phyloP scores from a whole-genome alignment of 92 coral and sea anemone species.

The Porites divaricata region DNA sequence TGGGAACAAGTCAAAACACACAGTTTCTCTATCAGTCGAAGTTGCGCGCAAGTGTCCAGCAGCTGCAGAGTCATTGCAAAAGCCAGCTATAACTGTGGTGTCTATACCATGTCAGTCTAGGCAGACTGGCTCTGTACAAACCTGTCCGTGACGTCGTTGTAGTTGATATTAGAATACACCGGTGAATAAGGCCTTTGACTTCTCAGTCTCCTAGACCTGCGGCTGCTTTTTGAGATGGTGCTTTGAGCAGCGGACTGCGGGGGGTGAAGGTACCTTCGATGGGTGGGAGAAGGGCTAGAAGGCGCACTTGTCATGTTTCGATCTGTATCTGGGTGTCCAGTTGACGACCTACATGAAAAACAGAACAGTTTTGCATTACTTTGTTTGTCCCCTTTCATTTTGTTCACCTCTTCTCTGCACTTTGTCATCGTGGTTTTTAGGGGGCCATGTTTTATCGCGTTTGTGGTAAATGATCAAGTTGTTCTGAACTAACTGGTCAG shows the following conservation, averaged over 20 bases:
- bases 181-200: slow-evolving; percentile 94
- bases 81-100: no score
- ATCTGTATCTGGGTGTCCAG: slow-evolving; percentile 45
- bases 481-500: no score
- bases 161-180: slow-evolving; percentile 83
- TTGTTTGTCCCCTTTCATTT: not conserved
- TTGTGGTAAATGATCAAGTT: no score
- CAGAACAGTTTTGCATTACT: not conserved
- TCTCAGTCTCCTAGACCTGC: slow-evolving; percentile 59
- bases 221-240: slow-evolving; percentile 56
- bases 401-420: not conserved
- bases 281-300: slow-evolving; percentile 56
- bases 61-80: no score
- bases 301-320: slow-evolving; percentile 46
- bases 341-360: slow-evolving; percentile 59
- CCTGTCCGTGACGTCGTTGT: slow-evolving; percentile 87
- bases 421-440: no score
- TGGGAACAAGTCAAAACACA: no score
- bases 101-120: no score
- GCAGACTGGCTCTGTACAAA: not conserved
- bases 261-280: slow-evolving; percentile 48
- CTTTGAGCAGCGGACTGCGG: slow-evolving; percentile 71
- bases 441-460: no score
- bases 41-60: no score
- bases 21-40: no score